phyloP scores from a whole-genome alignment of 2,888 invertebrate species.

The Steinernema hermaphroditum region DNA sequence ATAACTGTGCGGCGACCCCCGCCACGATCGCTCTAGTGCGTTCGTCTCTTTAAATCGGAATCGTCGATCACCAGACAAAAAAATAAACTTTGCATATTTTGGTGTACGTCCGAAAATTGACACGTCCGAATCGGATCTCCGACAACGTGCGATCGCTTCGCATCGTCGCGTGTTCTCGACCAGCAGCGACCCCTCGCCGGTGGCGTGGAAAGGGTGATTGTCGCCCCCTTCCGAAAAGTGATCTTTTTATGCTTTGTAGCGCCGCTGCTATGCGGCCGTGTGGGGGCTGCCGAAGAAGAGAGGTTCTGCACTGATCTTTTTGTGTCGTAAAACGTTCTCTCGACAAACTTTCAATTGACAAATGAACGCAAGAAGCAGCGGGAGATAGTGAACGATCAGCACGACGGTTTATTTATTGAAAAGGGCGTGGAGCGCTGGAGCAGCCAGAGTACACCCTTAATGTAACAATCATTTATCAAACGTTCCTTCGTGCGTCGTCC shows the following conservation, averaged over 20 bases:
- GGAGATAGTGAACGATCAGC: slow-evolving; percentile 17
- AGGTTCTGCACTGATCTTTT: neutral
- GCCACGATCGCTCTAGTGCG: neutral
- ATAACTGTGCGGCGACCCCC: neutral
- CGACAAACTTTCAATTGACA: slow-evolving; percentile 24
- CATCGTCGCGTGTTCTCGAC: neutral
- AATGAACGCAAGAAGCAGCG: slow-evolving; percentile 23
- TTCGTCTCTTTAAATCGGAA: neutral
- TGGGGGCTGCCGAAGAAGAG: neutral
- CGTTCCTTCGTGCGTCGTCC: neutral
- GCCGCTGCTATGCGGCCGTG: neutral
- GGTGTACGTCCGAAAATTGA: too few species aligned
- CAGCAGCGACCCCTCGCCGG: neutral
- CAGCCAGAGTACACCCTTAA: neutral
- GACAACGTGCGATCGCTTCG: neutral
- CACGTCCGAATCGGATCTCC: neutral
- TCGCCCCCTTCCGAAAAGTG: neutral
- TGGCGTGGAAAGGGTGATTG: neutral
- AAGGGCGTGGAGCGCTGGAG: slow-evolving; percentile 10
- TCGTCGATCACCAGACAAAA: neutral
- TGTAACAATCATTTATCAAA: slow-evolving; percentile 23
- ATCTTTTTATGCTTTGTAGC: neutral
- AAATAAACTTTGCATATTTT: neutral
- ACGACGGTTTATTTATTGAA: slow-evolving; percentile 13
- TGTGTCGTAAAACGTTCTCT: slow-evolving; percentile 12